These are phyloP conservation scores for Trichonephila inaurata DNA, from an alignment of 1,140 invertebrate species.

Conservation along the genomic window DNA sequence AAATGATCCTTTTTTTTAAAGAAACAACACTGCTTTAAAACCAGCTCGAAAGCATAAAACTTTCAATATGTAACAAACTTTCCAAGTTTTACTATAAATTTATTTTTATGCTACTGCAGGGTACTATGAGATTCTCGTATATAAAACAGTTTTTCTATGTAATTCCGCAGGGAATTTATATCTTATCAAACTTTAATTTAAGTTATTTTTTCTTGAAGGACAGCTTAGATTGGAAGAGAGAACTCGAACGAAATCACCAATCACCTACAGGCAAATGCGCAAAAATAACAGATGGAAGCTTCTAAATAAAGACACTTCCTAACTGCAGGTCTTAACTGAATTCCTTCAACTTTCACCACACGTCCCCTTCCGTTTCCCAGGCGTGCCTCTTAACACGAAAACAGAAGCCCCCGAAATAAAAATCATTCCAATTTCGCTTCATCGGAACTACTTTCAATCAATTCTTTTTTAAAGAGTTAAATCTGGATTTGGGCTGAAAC, in stretches of 20 bases:
- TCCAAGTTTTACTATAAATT: too few relatives aligned
- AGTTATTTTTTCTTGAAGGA: too few relatives aligned
- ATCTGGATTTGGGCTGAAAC: conserved; percentile 52
- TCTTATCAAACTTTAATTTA: too few relatives aligned
- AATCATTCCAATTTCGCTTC: conserved; percentile 48
- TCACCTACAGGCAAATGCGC: background rate
- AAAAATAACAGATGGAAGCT: background rate
- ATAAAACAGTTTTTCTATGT: too few relatives aligned
- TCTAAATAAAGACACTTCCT: background rate
- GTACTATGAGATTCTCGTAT: too few relatives aligned
- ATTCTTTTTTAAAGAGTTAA: conserved; percentile 41
- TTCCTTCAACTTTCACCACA: background rate
- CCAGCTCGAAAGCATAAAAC: too few relatives aligned
- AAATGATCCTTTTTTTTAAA: too few relatives aligned
- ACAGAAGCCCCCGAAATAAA: conserved; percentile 4
- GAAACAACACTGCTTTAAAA: too few relatives aligned
- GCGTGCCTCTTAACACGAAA: background rate
- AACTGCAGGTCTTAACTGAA: background rate
- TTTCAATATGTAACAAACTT: too few relatives aligned
- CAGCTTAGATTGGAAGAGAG: too few relatives aligned
- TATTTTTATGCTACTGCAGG: too few relatives aligned
- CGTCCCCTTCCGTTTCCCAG: background rate
- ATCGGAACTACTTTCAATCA: conserved; percentile 34
- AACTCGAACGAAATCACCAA: background rate
- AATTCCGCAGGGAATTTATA: too few relatives aligned